Evolutionary conservation across 1,140 invertebrate species (phyloP).

Genomic region (Trichonephila clavata): DNA sequence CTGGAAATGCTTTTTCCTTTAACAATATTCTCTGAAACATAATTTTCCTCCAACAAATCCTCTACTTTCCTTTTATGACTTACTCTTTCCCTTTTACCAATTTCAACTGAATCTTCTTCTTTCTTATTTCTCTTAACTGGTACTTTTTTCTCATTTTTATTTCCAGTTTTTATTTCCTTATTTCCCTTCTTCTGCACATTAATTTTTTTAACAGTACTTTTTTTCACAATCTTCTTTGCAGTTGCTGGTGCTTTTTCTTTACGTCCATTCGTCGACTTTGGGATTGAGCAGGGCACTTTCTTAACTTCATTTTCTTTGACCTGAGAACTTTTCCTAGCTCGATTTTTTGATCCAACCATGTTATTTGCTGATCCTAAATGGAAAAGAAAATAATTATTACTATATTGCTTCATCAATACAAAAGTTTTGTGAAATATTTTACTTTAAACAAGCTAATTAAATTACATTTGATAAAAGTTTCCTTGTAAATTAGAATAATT

Average conservation of each 20-base stretch:
- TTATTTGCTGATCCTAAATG: slow-evolving; percentile 29
- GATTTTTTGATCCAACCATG: background rate
- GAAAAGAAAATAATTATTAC: background rate
- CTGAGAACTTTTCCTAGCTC: background rate
- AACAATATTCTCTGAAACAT: background rate
- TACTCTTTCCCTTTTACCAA: background rate
- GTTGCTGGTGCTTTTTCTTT: background rate
- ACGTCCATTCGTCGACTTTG: background rate
- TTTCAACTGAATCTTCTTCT: slow-evolving; percentile 1
- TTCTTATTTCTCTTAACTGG: background rate
- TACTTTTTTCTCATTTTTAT: background rate
- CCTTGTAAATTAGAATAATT: too few species aligned
- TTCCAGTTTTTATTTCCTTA: background rate
- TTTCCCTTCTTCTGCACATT: background rate
- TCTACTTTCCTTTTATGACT: background rate
- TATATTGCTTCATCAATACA: background rate
- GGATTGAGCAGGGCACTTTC: background rate
- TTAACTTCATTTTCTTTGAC: background rate
- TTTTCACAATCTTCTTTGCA: background rate
- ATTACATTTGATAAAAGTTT: background rate
- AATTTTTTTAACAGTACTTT: background rate
- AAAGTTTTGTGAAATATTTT: background rate
- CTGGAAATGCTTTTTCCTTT: background rate
- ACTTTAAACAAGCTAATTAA: background rate
- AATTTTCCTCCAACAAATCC: background rate